Evolutionary conservation across 2,797 vertebrate species (phyloP), one percentile per base, ranked within the genome.

Genomic region (Malacoctenus gilli): DNA sequence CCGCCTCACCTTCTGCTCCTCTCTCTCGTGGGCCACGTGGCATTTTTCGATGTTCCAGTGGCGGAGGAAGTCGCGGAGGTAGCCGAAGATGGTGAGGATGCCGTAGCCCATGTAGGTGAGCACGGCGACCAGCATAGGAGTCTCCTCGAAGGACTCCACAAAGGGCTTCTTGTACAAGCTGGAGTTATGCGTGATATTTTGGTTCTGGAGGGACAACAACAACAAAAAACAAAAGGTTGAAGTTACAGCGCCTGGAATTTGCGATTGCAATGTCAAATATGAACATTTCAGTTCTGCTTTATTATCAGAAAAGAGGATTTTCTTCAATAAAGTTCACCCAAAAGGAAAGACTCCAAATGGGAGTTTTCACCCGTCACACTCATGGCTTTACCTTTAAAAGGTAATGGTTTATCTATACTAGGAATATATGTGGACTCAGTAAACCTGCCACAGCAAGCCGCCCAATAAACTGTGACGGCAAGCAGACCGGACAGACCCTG

Each of bases 41-140:
- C 95, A 97, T 72, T 95, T 97, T 80, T 98, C 95, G 23, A 98
- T 93, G 86, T 94, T 94, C 95, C 95, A 97, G n/a, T 95, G 85
- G 44, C 97, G 91, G 57, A 99, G 87, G 86, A 98, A 97, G 86
- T 99, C 96, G 50, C 96, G 87, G 82, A 99, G 92, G 83, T 98
- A 98, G n/a, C 96, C 97, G 31, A 99, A 98, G 70, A 99, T 85
- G 38, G 97, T 98, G 68, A 99, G 95, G 55, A 99, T 96, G 43
- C 96, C 95, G 0, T 99, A 99, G 14, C 96, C 95, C 85, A 99
- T 93, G 1, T 98, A 99, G 6, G 96, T 99, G 77, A 99, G 92
- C 70, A 99, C 96, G 1, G 97, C 96, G 70, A 98, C 95, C 71
- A 98, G 85, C 58, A 98, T 93, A 0, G 97, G 97, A 0, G 96